Conservation (phyloP, 2,113 vertebrate species). For the Corydoras maculifer region DNA sequence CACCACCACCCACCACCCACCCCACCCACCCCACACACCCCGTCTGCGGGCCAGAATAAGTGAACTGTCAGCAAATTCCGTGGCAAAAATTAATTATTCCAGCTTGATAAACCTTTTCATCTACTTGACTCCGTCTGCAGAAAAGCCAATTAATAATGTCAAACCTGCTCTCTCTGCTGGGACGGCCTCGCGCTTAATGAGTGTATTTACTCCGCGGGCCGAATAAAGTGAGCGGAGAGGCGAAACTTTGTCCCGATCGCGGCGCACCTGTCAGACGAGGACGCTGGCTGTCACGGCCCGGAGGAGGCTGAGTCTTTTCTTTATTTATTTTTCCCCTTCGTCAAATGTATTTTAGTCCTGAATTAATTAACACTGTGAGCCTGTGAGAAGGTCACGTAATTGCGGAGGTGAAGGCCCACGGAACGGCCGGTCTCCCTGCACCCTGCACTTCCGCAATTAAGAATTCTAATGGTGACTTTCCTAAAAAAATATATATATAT, state of each 20-base stretch:
- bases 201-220: slow-evolving; percentile 88
- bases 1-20: slow-evolving; percentile 51
- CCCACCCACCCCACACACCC: slow-evolving; percentile 12
- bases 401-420: slow-evolving; percentile 43
- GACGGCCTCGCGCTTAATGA: slow-evolving; percentile 82
- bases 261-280: slow-evolving; percentile 87
- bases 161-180: slow-evolving; percentile 92
- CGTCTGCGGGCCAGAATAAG: slow-evolving; percentile 79
- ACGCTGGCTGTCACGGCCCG: slow-evolving; percentile 88
- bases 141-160: slow-evolving; percentile 99
- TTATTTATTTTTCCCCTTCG: slow-evolving; percentile 43
- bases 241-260: slow-evolving; percentile 83
- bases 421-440: neutral
- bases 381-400: slow-evolving; percentile 88
- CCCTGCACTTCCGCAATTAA: too few species aligned
- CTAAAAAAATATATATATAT: too few species aligned
- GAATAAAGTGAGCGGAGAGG: slow-evolving; percentile 62
- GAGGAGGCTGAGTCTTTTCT: slow-evolving; percentile 86
- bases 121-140: slow-evolving; percentile 96
- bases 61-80: slow-evolving; percentile 97
- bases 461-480: too few species aligned
- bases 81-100: slow-evolving; percentile 98
- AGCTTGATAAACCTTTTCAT: slow-evolving; percentile 99
- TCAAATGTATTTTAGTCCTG: slow-evolving; percentile 73
- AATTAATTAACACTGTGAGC: slow-evolving; percentile 75